Percentiles rank a stretch among this genome's conserved stretches.
Conservation (phyloP, 2,797 vertebrate species). For the Heteromormyrus szaboi region DNA sequence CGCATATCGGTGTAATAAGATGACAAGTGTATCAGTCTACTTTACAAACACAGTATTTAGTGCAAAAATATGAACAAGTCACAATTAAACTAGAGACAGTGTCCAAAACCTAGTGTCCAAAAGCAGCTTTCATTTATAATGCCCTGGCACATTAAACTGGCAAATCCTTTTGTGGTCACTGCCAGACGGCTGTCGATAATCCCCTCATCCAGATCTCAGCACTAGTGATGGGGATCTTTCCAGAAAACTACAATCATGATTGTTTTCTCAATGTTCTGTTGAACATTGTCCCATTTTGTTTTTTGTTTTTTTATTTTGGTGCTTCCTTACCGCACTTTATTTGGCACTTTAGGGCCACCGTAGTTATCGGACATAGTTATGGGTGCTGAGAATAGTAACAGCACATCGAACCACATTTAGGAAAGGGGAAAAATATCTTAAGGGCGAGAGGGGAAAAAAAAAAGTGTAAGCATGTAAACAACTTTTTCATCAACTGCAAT, state of each 20-base stretch:
- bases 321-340: background rate
- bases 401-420: background rate
- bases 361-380: background rate
- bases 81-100: background rate
- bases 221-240: background rate
- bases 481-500: constrained; percentile 55
- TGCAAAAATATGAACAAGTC: background rate
- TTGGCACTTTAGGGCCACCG: background rate
- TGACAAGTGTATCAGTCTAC: background rate
- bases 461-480: constrained; percentile 42
- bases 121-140: background rate
- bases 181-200: background rate
- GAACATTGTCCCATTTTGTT: background rate
- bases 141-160: background rate
- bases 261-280: background rate
- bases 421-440: constrained; percentile 23
- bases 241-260: background rate
- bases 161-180: background rate
- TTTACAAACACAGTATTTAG: background rate
- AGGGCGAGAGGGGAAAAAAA: constrained; percentile 28
- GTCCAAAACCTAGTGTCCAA: background rate
- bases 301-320: background rate
- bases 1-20: background rate
- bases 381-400: background rate
- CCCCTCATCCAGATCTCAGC: background rate